Evolutionary conservation across 2,113 vertebrate genomes (phyloP).

Genomic region (Pipra filicauda): DNA sequence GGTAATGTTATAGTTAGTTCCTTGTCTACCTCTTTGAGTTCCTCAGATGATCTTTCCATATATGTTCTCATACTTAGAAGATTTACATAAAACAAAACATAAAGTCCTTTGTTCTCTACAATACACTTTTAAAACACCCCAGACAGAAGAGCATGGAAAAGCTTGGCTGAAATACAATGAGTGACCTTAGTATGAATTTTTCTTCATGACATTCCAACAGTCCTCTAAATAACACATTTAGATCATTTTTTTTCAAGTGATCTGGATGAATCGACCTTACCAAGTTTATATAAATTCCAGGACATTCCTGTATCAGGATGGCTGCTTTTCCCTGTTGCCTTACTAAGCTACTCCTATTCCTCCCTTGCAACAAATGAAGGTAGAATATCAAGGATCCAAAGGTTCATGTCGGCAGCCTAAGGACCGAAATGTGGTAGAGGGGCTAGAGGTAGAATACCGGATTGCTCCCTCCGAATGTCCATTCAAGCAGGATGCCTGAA

Average conservation of each 20-base stretch:
- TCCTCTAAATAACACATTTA: not conserved
- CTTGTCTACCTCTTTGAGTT: not conserved
- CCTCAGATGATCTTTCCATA: not conserved
- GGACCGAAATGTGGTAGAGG: accelerated
- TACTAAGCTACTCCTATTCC: not conserved
- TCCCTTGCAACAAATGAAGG: not conserved
- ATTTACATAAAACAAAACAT: not conserved
- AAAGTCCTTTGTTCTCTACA: not conserved
- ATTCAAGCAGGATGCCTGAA: not conserved
- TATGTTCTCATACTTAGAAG: not conserved
- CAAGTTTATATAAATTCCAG: not conserved
- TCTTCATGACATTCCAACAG: not conserved
- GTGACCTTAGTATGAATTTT: not conserved
- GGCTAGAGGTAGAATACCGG: not conserved
- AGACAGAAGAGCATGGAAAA: not conserved
- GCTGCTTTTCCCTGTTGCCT: not conserved
- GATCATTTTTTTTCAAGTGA: not conserved
- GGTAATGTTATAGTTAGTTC: not conserved
- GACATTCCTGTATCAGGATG: not conserved
- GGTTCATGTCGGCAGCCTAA: not conserved
- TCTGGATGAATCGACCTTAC: not conserved
- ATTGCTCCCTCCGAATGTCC: not conserved
- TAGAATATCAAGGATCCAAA: not conserved
- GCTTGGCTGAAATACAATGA: not conserved
- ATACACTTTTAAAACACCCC: not conserved